Percentiles rank a stretch among this genome's conserved stretches.
Evolutionary conservation across 2,888 invertebrate genomes (phyloP).

Genomic region (Heliconius ismenius): DNA sequence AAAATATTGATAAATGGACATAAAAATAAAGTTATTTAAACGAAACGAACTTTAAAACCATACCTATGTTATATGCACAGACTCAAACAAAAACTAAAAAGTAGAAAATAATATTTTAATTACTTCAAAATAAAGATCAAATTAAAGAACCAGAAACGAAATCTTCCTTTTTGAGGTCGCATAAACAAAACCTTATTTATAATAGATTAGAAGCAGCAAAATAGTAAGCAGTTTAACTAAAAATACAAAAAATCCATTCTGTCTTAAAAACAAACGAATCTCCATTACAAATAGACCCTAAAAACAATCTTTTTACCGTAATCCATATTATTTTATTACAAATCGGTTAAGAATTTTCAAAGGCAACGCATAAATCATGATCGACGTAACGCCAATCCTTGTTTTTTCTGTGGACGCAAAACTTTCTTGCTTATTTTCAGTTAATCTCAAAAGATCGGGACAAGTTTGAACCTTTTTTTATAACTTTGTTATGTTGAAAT

Average conservation of each 20-base stretch:
- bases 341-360: slow-evolving; percentile 5
- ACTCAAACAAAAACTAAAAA: neutral
- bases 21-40: too few species aligned
- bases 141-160: neutral
- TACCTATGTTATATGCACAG: neutral
- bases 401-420: slow-evolving; percentile 55
- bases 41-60: neutral
- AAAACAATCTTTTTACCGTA: neutral
- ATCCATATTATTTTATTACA: neutral
- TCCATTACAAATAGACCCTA: neutral
- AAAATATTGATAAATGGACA: too few species aligned
- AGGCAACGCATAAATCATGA: slow-evolving; percentile 27
- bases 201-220: neutral
- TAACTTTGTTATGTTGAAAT: neutral
- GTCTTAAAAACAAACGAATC: neutral
- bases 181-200: neutral
- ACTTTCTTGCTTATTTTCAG: slow-evolving; percentile 41
- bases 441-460: neutral
- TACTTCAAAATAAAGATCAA: neutral
- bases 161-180: neutral
- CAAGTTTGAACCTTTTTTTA: neutral
- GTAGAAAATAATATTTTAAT: neutral
- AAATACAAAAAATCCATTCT: neutral
- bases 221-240: neutral
- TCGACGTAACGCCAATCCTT: slow-evolving; percentile 47